Base-by-base conservation (phyloP, 2,797 vertebrate genomes). In the Intellagama lesueurii region DNA sequence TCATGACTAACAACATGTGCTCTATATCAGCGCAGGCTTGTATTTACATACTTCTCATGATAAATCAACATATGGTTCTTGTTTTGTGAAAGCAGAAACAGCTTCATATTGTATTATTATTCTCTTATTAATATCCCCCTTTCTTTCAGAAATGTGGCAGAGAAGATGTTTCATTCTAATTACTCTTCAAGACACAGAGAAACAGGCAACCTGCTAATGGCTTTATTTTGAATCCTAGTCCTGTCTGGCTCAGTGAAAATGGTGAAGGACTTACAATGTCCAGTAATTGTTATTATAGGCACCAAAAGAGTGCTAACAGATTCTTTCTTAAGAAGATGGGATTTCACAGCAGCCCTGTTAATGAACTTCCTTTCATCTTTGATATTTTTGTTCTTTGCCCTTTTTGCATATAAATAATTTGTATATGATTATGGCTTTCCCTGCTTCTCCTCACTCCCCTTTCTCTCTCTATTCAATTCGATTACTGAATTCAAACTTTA, bases 61-160 rank as follows among this genome's bases (percentile, higher is more conserved):
- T 92, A 94, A 94, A 90, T 95, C 95, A 91, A 88, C 93, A 93
- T 93, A 85, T 68, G 82, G 93, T 90, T 95, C 95, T 95, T 93
- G 92, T 94, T 89, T 92, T 89, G 91, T 35, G 91, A 90, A 0
- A 87, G 2, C 78, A 92, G 89, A 89, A n/a, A 56, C 9, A 68
- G 40, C 90, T 88, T 92, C 72, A 28, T 90, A 87, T 82, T 76
- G 68, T 44, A 82, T 66, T 84, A 86, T 92, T 93, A 28, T 79
- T 86, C 88, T 91, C 90, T 85, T 89, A 89, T 91, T 90, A 47
- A 80, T 80, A 89, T 73, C 16, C 32, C 30, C 32, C 24, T 19
- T 40, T 16, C 26, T 91, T 92, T 90, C 90, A 91, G 87, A 85
- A 93, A 93, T 87, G 86, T 16, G 56, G 30, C n/a, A 90, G 72